Evolutionary conservation across 2,888 invertebrate genomes (phyloP).

Genomic region (Muschampia plurimacula): DNA sequence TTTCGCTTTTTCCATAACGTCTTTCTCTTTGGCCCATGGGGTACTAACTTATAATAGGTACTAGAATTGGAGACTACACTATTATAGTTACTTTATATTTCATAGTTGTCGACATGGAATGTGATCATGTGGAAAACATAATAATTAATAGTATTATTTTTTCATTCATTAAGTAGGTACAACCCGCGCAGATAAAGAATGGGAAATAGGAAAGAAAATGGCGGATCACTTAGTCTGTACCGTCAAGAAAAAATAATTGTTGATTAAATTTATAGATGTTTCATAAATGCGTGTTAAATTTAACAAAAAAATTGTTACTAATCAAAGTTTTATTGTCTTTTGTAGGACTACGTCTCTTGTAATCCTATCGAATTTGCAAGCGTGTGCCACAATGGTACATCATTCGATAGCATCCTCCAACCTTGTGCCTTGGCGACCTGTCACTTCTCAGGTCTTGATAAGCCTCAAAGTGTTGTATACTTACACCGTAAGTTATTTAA

Average conservation of each 20-base stretch:
- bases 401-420: conserved; percentile 48
- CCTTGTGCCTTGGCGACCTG: conserved; percentile 83
- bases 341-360: conserved; percentile 85
- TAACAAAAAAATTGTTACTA: background rate
- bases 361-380: conserved; percentile 82
- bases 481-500: conserved; percentile 74
- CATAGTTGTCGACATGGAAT: too few relatives aligned
- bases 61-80: too few relatives aligned
- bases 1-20: too few relatives aligned
- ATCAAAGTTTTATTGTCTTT: conserved; percentile 16
- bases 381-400: conserved; percentile 67
- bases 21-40: too few relatives aligned
- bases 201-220: too few relatives aligned
- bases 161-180: background rate
- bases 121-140: too few relatives aligned
- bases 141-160: background rate
- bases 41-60: too few relatives aligned
- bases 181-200: too few relatives aligned
- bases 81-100: too few relatives aligned
- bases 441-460: conserved; percentile 87
- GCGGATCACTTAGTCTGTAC: background rate
- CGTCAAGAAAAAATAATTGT: background rate
- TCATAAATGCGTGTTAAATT: background rate
- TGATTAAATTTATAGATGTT: background rate
- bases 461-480: conserved; percentile 77